Percentiles rank a stretch among this genome's conserved stretches.
Evolutionary conservation across 2,113 vertebrate species (phyloP).

Genomic region (Ovis canadensis): DNA sequence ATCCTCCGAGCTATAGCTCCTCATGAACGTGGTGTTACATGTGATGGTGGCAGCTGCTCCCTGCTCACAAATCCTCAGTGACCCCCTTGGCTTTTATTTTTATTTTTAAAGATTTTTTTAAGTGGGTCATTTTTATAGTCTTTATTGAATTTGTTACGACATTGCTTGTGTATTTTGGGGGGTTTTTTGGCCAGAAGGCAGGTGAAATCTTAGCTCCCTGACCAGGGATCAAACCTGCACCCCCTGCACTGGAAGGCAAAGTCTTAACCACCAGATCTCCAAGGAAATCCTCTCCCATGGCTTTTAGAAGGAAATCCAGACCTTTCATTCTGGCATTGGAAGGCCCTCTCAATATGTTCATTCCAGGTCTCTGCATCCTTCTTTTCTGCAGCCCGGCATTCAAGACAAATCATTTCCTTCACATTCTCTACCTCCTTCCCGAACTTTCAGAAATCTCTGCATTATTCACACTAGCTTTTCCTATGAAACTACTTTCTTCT

Average conservation of each 20-base stretch:
- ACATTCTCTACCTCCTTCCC: not conserved
- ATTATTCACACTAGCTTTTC: not conserved
- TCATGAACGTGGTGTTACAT: not conserved
- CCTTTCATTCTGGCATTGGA: not conserved
- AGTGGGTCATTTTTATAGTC: not conserved
- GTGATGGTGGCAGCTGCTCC: not conserved
- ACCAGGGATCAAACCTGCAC: not conserved
- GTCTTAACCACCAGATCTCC: not conserved
- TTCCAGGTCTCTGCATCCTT: not conserved
- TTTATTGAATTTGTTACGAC: not conserved
- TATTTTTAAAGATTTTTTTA: not conserved
- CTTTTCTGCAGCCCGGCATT: not conserved
- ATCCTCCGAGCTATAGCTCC: not conserved
- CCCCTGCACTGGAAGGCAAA: not conserved
- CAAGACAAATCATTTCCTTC: not conserved
- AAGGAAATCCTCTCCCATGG: not conserved
- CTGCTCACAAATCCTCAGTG: not conserved
- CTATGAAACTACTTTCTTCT: not conserved
- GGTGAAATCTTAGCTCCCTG: not conserved
- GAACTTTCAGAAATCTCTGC: not conserved
- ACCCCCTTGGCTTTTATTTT: not conserved
- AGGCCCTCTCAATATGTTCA: not conserved
- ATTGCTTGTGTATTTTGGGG: not conserved
- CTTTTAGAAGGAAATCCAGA: not conserved
- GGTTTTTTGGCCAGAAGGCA: not conserved